Evolutionary conservation across 37 sponge, comb jelly and placozoan species (phyloP), one percentile per base, ranked within the genome.

Genomic region (Halichondria panicea): DNA sequence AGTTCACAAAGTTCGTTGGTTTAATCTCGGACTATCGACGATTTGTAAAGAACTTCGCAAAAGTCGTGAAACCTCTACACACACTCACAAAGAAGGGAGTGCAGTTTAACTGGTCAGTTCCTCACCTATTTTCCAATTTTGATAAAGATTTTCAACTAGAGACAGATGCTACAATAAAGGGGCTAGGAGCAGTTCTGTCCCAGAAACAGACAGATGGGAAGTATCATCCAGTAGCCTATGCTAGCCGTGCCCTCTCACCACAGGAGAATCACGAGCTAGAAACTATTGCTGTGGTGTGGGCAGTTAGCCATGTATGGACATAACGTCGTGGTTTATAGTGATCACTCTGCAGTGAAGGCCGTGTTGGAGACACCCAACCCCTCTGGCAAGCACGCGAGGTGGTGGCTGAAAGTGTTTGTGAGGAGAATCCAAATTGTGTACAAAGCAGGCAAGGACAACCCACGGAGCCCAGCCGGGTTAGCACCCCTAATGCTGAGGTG

Each of bases 251-350:
- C 5, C 63, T 87, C 31, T 67, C 81, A 36, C 39, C 6, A 28
- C 41, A 71, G 39, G 83, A 88, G 58, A 76, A 76, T 57, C 68
- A 77, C 43, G 89, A 88, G 39, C 73, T 88, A 41, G 89, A 88
- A 67, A 81, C 89, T 9, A 52, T 88, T 67, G 89, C 83, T n/a
- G 82, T 88, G 27, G 83, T 88, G 18, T 83, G 84, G 84, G 89
- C 80, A 4, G 33, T 83, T 8, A 66, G 27, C 22, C 80, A 78
- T 35, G 68, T 81, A 81, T 77, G 83, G 77, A 8, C 50, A 70
- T 41, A 25, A 71, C 2, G 89, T 88, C 42, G 70, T 34, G 0
- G 72, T 88, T 9, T 63, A 37, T 33, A 88, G 78, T 9, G 83
- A 88, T 44, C 88, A 87, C 46, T 87, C 88, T 3, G 88, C 88